Evolutionary conservation across 2,797 vertebrate species (phyloP).

Genomic region (Melopsittacus undulatus): DNA sequence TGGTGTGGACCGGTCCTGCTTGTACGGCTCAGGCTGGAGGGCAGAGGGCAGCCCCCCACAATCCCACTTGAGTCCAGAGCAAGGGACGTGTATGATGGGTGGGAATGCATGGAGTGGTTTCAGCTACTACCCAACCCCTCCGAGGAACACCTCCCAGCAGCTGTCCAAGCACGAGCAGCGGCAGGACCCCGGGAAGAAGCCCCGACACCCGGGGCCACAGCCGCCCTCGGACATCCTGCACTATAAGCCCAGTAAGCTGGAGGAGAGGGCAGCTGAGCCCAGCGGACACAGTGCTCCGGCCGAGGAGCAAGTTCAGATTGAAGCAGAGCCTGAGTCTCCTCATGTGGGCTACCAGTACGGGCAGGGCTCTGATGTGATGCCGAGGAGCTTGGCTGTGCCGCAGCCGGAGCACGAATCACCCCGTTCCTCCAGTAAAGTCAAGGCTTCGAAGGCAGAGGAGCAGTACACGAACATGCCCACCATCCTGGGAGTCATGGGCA

Average conservation of each 20-base stretch:
- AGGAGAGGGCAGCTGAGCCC: conserved; percentile 61
- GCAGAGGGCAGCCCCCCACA: conserved; percentile 71
- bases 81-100: conserved; percentile 61
- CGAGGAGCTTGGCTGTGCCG: conserved; percentile 60
- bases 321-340: conserved; percentile 58
- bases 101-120: conserved; percentile 82
- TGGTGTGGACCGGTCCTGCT: conserved; percentile 72
- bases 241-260: conserved; percentile 71
- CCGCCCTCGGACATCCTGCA: conserved; percentile 65
- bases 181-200: conserved; percentile 73
- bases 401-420: conserved; percentile 46
- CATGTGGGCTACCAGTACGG: conserved; percentile 57
- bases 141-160: conserved; percentile 66
- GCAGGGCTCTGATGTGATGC: conserved; percentile 67
- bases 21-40: conserved; percentile 72
- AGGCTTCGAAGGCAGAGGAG: conserved; percentile 84
- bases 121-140: conserved; percentile 71
- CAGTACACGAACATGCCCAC: conserved; percentile 82
- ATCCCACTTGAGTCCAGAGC: conserved; percentile 70
- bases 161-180: conserved; percentile 72
- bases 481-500: conserved; percentile 83
- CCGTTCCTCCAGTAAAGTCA: conserved; percentile 66
- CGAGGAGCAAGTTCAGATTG: conserved; percentile 71
- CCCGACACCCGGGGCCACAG: conserved; percentile 69
- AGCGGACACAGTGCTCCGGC: neutral